Evolutionary conservation across 2,888 invertebrate genomes (phyloP).

Genomic region (Steinernema scapterisci): DNA sequence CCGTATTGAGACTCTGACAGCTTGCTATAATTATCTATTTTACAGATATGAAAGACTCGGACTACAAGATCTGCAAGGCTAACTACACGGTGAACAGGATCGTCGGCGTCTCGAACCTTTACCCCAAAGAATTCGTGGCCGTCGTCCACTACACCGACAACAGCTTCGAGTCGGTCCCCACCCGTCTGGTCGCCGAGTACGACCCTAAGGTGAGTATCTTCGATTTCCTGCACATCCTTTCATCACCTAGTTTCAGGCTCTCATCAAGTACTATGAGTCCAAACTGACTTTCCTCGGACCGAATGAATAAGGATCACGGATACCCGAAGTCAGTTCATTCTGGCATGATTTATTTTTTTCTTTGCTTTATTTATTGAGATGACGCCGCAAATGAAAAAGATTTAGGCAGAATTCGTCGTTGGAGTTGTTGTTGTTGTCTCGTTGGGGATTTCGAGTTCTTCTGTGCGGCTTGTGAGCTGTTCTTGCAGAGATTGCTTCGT

Average conservation of each 20-base stretch:
- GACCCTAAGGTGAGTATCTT: neutral
- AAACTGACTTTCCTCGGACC: neutral
- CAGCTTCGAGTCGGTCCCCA: neutral
- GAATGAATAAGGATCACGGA: too few species aligned
- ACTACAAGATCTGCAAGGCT: neutral
- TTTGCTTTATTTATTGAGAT: neutral
- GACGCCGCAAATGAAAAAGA: too few species aligned
- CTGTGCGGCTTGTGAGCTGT: conserved; percentile 3
- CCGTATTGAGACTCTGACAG: too few species aligned
- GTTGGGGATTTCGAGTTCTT: neutral
- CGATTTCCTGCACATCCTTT: neutral
- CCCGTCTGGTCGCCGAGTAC: neutral
- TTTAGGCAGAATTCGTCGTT: too few species aligned
- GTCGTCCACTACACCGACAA: neutral
- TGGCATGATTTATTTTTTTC: neutral
- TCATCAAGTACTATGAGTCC: neutral
- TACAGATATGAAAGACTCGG: too few species aligned
- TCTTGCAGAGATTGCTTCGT: conserved; percentile 57
- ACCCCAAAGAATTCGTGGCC: neutral
- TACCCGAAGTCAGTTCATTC: too few species aligned
- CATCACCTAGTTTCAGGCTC: neutral
- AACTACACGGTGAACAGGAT: neutral
- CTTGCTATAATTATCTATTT: too few species aligned
- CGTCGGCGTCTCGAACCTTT: neutral
- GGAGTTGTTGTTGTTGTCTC: too few species aligned